A percentile compares a stretch with the other conserved stretches of the same genome.
phyloP scores from a whole-genome alignment of 2,797 vertebrate genomes.

The Sphenodon punctatus region DNA sequence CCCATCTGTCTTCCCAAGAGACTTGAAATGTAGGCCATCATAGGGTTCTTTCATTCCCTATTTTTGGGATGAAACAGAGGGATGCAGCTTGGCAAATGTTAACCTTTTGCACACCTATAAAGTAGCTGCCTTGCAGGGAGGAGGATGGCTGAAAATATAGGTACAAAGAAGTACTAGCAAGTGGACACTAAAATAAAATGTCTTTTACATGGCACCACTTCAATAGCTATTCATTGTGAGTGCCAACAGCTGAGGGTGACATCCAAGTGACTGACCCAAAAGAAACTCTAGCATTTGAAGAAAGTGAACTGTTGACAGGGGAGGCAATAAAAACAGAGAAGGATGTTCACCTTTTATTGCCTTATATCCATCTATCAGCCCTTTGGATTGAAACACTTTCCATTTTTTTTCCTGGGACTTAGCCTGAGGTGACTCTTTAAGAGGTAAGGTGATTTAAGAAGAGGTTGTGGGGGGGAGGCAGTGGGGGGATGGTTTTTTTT shows the following conservation, averaged over 20 bases:
- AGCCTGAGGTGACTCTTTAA: not conserved
- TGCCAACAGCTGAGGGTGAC: not conserved
- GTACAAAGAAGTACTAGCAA: not conserved
- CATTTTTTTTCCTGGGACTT: not conserved
- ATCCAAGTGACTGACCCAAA: not conserved
- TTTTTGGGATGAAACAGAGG: not conserved
- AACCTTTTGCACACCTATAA: not conserved
- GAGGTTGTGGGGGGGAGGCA: not conserved
- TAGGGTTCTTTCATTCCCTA: too few species aligned
- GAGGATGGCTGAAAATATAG: not conserved
- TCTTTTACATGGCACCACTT: not conserved
- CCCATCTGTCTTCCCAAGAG: too few species aligned
- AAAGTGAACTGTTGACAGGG: not conserved
- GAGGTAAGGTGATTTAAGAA: not conserved
- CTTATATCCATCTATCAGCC: not conserved
- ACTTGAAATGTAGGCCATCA: not conserved
- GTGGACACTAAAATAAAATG: not conserved
- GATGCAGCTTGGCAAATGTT: not conserved
- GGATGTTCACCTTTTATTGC: not conserved
- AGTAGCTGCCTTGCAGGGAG: not conserved
- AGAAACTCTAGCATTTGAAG: not conserved
- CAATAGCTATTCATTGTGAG: not conserved
- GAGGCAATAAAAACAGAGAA: not conserved
- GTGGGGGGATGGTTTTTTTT: too few species aligned
- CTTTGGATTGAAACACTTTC: not conserved